Percentiles rank a stretch among this genome's conserved stretches.
These are phyloP conservation scores for Poeciliopsis turrubarensis DNA, from an alignment of 2,113 vertebrate species.

Conservation along the genomic window DNA sequence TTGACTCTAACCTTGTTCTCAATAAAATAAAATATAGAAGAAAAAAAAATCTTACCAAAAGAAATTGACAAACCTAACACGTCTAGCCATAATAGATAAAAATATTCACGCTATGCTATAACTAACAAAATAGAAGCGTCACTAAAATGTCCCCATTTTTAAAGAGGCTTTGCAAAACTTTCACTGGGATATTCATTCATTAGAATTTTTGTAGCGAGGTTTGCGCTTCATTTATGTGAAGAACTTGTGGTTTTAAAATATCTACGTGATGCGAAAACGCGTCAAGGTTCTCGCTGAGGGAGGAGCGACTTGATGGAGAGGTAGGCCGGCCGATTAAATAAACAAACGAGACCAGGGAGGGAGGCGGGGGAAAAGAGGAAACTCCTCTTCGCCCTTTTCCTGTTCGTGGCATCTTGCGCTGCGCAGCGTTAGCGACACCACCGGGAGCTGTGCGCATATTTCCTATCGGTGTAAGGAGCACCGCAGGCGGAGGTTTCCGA, in stretches of 20 bases:
- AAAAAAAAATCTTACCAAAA: too few relatives aligned
- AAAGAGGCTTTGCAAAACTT: too few relatives aligned
- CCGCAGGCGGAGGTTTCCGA: conserved; percentile 18
- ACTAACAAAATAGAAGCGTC: too few relatives aligned
- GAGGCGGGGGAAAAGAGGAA: conserved; percentile 25
- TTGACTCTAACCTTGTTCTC: too few relatives aligned
- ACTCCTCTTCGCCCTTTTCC: conserved; percentile 42
- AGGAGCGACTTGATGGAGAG: background rate
- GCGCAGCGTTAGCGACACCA: conserved; percentile 57
- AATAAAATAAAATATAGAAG: too few relatives aligned
- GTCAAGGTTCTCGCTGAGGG: background rate
- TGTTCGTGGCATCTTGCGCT: conserved; percentile 32
- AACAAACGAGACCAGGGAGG: conserved; percentile 28
- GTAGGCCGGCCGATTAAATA: conserved; percentile 48
- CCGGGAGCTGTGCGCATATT: conserved; percentile 59
- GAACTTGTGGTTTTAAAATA: background rate
- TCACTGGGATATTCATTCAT: too few relatives aligned
- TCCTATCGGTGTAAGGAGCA: conserved; percentile 18
- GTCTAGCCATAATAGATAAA: too few relatives aligned
- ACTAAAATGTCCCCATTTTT: too few relatives aligned
- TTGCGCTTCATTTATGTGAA: too few relatives aligned
- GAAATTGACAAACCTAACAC: too few relatives aligned
- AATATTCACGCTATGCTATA: too few relatives aligned
- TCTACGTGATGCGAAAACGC: background rate
- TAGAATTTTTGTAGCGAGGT: too few relatives aligned